Evolutionary conservation across 2,888 invertebrate species (phyloP).

Genomic region (Tipula helvola): DNA sequence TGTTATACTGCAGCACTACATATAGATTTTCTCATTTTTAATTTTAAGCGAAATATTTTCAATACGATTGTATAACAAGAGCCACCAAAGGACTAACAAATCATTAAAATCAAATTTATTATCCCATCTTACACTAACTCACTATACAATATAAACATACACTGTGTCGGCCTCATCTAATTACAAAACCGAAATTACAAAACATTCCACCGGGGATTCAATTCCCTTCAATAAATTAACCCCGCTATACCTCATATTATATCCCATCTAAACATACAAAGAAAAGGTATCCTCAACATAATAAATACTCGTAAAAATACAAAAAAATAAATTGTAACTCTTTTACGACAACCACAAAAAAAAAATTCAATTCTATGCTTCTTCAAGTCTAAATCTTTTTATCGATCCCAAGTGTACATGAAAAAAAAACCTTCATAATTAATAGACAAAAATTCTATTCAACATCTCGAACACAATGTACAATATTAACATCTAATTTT

Average conservation of each 20-base stretch:
- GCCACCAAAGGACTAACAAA: not conserved
- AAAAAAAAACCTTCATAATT: not conserved
- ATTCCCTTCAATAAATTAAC: not conserved
- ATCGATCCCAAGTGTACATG: not conserved
- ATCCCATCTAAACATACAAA: not conserved
- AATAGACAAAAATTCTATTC: not conserved
- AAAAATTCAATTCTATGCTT: not conserved
- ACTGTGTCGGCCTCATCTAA: not conserved
- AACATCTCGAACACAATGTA: not conserved
- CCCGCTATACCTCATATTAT: not conserved
- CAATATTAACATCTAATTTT: not conserved
- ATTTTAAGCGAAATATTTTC: too few relatives aligned
- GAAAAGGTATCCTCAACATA: not conserved
- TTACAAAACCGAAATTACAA: not conserved
- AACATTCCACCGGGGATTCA: not conserved
- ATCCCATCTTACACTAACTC: not conserved
- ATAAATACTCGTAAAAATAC: not conserved
- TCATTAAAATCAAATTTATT: not conserved
- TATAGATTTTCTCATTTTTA: too few relatives aligned
- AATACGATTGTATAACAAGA: too few relatives aligned
- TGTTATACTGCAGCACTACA: too few relatives aligned
- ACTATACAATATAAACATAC: not conserved
- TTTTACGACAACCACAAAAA: too few relatives aligned
- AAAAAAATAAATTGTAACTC: too few relatives aligned
- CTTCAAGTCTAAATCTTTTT: not conserved